These are phyloP conservation scores for Habropoda laboriosa DNA, from an alignment of 1,140 invertebrate species.

Conservation along the genomic window DNA sequence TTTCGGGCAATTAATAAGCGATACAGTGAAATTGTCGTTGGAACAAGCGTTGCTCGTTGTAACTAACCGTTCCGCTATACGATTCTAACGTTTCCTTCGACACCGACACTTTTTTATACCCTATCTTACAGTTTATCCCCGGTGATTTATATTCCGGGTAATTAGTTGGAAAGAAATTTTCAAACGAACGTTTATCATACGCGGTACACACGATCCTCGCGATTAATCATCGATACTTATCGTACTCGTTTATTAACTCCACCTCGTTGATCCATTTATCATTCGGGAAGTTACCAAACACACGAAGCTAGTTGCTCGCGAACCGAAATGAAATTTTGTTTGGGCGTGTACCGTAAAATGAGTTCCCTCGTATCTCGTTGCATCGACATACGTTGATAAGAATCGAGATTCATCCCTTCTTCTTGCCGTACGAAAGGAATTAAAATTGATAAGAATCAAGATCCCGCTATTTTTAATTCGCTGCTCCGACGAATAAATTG, in stretches of 20 bases:
- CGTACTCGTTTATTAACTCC: neutral
- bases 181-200: neutral
- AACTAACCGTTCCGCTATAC: neutral
- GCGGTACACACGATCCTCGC: too few species aligned
- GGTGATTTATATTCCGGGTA: neutral
- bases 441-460: conserved; percentile 47
- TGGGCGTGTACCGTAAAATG: conserved; percentile 40
- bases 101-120: neutral
- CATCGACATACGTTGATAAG: conserved; percentile 38
- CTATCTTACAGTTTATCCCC: neutral
- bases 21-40: conserved; percentile 52
- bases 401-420: conserved; percentile 37
- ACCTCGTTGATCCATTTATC: neutral
- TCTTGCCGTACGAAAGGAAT: conserved; percentile 24
- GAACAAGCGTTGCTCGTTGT: neutral
- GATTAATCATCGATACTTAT: conserved; percentile 5
- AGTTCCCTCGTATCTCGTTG: conserved; percentile 36
- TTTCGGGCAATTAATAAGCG: conserved; percentile 77
- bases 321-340: conserved; percentile 43
- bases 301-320: neutral
- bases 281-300: neutral
- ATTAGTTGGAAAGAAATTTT: neutral
- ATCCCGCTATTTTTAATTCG: neutral
- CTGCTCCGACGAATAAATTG: neutral
- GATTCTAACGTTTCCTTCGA: conserved; percentile 6